Evolutionary conservation across 1,140 invertebrate genomes (phyloP).

Genomic region (Leguminivora glycinivorella): DNA sequence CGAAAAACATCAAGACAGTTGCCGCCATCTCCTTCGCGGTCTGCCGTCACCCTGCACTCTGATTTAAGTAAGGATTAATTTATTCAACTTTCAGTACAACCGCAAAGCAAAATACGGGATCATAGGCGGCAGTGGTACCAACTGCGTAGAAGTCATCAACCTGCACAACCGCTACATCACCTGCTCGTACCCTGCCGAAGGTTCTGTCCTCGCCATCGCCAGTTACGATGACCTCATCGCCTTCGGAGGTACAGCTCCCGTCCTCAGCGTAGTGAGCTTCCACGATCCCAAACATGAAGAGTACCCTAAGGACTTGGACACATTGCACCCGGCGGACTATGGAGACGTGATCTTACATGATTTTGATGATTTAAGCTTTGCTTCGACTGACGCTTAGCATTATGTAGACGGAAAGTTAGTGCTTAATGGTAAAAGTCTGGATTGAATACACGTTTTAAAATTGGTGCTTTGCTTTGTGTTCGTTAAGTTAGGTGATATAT

Average conservation of each 20-base stretch:
- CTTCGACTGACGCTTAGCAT: neutral
- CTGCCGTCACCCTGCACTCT: too few species aligned
- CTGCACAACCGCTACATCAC: constrained; percentile 69
- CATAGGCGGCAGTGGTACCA: constrained; percentile 71
- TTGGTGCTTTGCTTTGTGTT: too few species aligned
- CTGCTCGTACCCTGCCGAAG: constrained; percentile 62
- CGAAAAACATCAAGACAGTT: too few species aligned
- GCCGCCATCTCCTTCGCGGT: too few species aligned
- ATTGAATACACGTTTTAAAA: too few species aligned
- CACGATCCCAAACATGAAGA: constrained; percentile 69
- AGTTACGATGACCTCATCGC: constrained; percentile 64
- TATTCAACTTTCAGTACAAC: constrained; percentile 60
- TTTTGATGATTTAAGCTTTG: neutral
- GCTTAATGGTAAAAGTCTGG: neutral
- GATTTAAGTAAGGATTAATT: too few species aligned
- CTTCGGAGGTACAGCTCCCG: constrained; percentile 59
- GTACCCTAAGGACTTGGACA: constrained; percentile 37
- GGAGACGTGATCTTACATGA: neutral
- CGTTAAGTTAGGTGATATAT: too few species aligned
- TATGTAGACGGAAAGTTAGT: neutral
- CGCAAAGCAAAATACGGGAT: constrained; percentile 71
- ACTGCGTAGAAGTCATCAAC: constrained; percentile 70
- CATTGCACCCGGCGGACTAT: neutral
- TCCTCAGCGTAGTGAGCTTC: constrained; percentile 62
- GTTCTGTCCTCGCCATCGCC: constrained; percentile 53